A percentile compares a stretch with the other conserved stretches of the same genome.
These are phyloP conservation scores for Sarcophaga peregrina DNA, from an alignment of 1,140 invertebrate genomes.

Conservation along the genomic window DNA sequence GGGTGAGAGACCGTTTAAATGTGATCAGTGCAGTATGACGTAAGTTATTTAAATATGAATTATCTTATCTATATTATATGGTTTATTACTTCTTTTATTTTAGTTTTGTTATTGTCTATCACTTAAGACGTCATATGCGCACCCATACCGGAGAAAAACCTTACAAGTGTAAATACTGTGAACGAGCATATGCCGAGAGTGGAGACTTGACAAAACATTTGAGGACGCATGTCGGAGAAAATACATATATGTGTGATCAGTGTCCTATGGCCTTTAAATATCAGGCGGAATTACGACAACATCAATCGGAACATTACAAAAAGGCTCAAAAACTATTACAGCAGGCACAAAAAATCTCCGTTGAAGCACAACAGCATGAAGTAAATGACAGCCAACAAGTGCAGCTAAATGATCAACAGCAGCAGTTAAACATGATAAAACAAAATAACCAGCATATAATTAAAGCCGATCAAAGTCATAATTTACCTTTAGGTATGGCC, in stretches of 20 bases:
- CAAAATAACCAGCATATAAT: neutral
- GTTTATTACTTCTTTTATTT: conserved; percentile 14
- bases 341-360: neutral
- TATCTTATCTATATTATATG: conserved; percentile 47
- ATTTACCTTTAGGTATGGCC: neutral
- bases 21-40: conserved; percentile 39
- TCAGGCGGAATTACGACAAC: conserved; percentile 65
- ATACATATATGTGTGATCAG: conserved; percentile 66
- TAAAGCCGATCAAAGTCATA: neutral
- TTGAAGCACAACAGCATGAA: conserved; percentile 7
- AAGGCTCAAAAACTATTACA: neutral
- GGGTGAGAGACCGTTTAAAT: conserved; percentile 33
- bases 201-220: conserved; percentile 67
- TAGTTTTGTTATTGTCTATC: conserved; percentile 49
- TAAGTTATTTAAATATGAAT: conserved; percentile 61
- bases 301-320: conserved; percentile 65
- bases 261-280: conserved; percentile 67
- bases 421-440: neutral
- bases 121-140: conserved; percentile 67
- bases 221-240: conserved; percentile 65
- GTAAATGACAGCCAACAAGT: neutral
- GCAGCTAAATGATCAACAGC: neutral
- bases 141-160: conserved; percentile 74
- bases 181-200: conserved; percentile 67
- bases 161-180: conserved; percentile 68